These are phyloP conservation scores for Hemitrygon akajei DNA, from an alignment of 2,797 vertebrate species.

Conservation along the genomic window DNA sequence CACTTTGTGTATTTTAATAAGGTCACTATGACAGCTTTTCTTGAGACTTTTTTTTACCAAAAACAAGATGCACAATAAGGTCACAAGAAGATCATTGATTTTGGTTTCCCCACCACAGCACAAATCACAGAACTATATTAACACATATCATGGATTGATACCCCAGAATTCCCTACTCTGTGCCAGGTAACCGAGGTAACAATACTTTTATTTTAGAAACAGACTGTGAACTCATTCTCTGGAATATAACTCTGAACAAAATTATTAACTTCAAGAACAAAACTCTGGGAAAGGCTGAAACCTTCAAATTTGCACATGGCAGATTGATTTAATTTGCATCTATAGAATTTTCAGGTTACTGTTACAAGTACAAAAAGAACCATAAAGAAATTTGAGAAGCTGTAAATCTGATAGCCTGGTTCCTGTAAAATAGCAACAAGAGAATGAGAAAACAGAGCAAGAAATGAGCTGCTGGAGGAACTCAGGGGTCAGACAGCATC, in stretches of 20 bases:
- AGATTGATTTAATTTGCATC: too few relatives aligned
- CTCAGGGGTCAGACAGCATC: too few relatives aligned
- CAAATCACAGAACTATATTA: not conserved
- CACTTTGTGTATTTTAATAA: too few relatives aligned
- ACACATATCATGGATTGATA: not conserved
- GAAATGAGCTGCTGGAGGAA: too few relatives aligned
- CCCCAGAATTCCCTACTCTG: not conserved
- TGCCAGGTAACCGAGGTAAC: not conserved
- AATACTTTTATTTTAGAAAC: not conserved
- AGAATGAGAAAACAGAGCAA: too few relatives aligned
- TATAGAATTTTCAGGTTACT: not conserved
- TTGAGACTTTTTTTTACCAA: too few relatives aligned
- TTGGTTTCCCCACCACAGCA: not conserved
- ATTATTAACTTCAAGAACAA: too few relatives aligned
- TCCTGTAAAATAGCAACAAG: not conserved
- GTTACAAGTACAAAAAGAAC: not conserved
- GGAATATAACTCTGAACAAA: not conserved
- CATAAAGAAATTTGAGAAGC: not conserved
- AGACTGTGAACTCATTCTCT: not conserved
- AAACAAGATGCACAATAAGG: not conserved
- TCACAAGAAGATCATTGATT: not conserved
- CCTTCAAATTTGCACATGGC: not conserved
- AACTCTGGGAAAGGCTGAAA: not conserved
- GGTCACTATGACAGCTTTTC: not conserved
- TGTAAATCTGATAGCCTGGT: not conserved